A percentile compares a stretch with the other conserved stretches of the same genome.
Evolutionary conservation across 35 echinoderm and acorn worm species (phyloP).

Genomic region (Anneissia japonica): DNA sequence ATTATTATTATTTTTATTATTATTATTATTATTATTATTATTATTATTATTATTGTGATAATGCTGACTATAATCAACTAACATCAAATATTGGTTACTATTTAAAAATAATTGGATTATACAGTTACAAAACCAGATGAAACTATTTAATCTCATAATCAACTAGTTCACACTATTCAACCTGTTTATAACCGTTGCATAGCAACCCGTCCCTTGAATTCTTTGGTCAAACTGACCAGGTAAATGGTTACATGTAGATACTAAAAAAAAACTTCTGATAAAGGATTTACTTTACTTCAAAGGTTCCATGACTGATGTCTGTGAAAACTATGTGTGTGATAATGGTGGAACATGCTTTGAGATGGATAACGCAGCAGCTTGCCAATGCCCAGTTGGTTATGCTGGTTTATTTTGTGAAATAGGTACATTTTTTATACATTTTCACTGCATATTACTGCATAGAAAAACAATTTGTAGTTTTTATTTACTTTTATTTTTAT

Average conservation of each 20-base stretch:
- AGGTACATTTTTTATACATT: too few relatives aligned
- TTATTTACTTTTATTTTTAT: too few relatives aligned
- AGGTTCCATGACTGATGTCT: slow-evolving; percentile 43
- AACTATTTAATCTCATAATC: slow-evolving; percentile 3
- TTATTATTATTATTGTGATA: not conserved
- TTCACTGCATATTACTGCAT: too few relatives aligned
- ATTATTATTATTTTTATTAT: too few relatives aligned
- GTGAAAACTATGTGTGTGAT: slow-evolving; percentile 65
- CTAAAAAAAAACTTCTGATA: not conserved
- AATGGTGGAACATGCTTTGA: slow-evolving; percentile 59
- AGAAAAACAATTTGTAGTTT: too few relatives aligned
- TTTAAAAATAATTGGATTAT: too few relatives aligned
- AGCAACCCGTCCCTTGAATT: not conserved
- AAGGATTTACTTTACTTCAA: not conserved
- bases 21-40: too few relatives aligned
- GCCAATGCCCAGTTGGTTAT: slow-evolving; percentile 33
- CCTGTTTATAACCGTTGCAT: not conserved
- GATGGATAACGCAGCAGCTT: slow-evolving; percentile 39
- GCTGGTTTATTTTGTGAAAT: slow-evolving; percentile 40
- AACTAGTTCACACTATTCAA: not conserved
- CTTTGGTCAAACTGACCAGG: not conserved
- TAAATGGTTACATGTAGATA: too few relatives aligned
- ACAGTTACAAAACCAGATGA: slow-evolving; percentile 36
- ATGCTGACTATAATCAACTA: not conserved
- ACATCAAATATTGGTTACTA: too few relatives aligned